phyloP scores from a whole-genome alignment of 2,113 vertebrate genomes.

The Alethe castanea region DNA sequence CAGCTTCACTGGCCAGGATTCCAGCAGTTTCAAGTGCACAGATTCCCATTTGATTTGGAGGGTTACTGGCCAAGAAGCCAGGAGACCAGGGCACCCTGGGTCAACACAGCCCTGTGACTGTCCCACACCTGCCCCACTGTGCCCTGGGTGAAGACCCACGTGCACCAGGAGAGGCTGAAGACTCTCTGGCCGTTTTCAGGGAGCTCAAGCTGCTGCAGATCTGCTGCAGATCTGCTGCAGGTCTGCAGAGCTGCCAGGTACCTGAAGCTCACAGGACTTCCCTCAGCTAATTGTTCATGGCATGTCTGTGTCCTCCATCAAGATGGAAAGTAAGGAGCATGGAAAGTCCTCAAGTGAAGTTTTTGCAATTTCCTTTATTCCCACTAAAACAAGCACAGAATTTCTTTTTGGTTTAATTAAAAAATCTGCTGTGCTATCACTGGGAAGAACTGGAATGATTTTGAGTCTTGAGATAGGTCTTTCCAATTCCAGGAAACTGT shows the following conservation, averaged over 20 bases:
- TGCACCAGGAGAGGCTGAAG: accelerated
- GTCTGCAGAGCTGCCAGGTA: background rate
- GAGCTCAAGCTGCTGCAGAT: background rate
- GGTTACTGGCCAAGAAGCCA: too few relatives aligned
- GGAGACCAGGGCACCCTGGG: accelerated
- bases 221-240: background rate
- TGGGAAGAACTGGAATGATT: background rate
- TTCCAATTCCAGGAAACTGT: conserved; percentile 41
- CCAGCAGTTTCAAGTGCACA: accelerated
- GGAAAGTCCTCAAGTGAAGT: background rate
- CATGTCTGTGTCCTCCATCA: background rate
- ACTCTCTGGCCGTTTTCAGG: background rate
- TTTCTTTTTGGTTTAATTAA: background rate
- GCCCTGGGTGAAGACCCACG: accelerated
- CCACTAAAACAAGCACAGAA: background rate
- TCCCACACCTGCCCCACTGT: background rate
- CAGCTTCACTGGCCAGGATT: background rate
- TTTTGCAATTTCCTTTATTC: background rate
- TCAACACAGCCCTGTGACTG: accelerated
- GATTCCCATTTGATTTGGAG: accelerated
- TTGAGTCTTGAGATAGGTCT: background rate
- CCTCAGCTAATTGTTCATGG: background rate
- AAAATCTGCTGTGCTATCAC: background rate
- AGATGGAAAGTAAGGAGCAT: background rate
- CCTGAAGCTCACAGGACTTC: background rate